phyloP scores from a whole-genome alignment of 1,140 invertebrate species.

The Chelonus insularis region DNA sequence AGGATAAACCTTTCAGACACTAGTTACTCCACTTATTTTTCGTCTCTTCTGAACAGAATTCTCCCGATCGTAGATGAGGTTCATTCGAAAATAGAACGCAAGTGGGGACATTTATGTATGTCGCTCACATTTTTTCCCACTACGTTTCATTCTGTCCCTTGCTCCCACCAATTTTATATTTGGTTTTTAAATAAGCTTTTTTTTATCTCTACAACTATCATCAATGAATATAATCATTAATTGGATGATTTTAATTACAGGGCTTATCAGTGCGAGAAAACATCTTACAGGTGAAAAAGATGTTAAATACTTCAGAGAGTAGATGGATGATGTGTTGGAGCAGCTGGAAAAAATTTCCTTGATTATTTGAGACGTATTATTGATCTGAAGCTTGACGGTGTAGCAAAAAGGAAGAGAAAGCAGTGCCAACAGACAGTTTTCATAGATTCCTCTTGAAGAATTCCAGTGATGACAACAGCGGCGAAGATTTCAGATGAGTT shows the following conservation, averaged over 20 bases:
- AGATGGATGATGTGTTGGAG: too few species aligned
- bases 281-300: too few species aligned
- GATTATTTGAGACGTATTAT: too few species aligned
- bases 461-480: neutral
- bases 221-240: too few species aligned
- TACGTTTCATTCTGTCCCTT: slow-evolving; percentile 45
- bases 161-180: slow-evolving; percentile 15
- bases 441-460: neutral
- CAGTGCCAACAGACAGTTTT: neutral
- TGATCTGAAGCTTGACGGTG: too few species aligned
- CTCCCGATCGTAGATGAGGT: slow-evolving; percentile 45
- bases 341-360: too few species aligned
- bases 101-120: slow-evolving; percentile 42
- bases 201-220: too few species aligned
- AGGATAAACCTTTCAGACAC: too few species aligned
- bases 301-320: too few species aligned
- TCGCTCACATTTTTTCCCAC: slow-evolving; percentile 49
- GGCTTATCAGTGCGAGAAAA: too few species aligned
- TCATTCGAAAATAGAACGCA: slow-evolving; percentile 56
- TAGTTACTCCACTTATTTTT: neutral
- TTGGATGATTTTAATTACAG: too few species aligned
- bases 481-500: neutral
- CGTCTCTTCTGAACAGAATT: slow-evolving; percentile 19
- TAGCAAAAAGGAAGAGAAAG: too few species aligned
- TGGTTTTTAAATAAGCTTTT: neutral